Percentiles rank a stretch among this genome's conserved stretches.
Evolutionary conservation across 2,113 vertebrate species (phyloP).

Genomic region (Penelope pileata): DNA sequence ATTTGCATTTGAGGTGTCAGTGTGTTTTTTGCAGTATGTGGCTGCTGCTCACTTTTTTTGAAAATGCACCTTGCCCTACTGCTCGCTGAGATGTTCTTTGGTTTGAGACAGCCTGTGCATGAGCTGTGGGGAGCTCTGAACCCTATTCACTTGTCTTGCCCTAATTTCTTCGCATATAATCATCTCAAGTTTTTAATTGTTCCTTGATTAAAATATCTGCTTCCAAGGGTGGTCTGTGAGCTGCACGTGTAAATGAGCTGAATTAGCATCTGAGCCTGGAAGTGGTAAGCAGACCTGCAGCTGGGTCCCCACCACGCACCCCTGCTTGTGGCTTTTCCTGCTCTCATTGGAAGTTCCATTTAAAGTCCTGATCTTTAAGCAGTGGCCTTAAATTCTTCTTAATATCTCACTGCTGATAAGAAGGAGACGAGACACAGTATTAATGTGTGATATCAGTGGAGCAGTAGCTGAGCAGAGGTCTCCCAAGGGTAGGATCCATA

Average conservation of each 20-base stretch:
- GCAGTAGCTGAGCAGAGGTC: neutral
- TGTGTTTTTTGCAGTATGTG: neutral
- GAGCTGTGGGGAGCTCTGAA: neutral
- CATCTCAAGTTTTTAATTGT: neutral
- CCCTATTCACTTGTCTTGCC: neutral
- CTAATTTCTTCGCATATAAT: neutral
- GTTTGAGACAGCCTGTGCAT: neutral
- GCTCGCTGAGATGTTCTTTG: neutral
- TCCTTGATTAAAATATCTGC: neutral
- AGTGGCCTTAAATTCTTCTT: neutral
- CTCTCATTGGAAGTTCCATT: neutral
- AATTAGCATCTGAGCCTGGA: neutral
- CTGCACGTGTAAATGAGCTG: neutral
- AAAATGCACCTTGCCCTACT: neutral
- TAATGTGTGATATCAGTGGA: neutral
- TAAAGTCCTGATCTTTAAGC: neutral
- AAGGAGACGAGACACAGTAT: neutral
- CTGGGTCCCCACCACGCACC: neutral
- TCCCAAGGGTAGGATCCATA: constrained; percentile 7
- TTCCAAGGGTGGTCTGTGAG: neutral
- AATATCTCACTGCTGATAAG: neutral
- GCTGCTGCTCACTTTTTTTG: neutral
- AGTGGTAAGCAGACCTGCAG: neutral
- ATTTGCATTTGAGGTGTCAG: neutral
- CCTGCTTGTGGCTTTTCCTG: neutral